phyloP scores from a whole-genome alignment of 2,888 invertebrate species.

The Monoplex corrugatus region DNA sequence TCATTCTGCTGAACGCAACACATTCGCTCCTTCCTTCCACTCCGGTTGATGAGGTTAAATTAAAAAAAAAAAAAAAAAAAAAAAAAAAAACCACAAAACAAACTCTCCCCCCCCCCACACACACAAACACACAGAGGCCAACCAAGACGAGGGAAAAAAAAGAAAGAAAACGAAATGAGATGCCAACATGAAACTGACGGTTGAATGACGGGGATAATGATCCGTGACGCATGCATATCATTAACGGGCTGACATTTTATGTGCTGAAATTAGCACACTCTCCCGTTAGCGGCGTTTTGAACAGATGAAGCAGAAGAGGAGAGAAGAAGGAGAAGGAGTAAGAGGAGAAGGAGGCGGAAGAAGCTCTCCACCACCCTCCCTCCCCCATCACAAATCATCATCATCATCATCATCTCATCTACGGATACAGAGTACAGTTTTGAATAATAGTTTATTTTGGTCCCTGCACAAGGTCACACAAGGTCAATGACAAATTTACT shows the following conservation, averaged over 20 bases:
- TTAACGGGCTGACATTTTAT: background rate
- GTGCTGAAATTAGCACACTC: background rate
- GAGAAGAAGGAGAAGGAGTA: background rate
- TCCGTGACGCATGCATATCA: slow-evolving; percentile 8
- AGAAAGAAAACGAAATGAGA: background rate
- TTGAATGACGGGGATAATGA: background rate
- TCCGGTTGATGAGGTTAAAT: no score
- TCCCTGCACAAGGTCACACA: slow-evolving; percentile 3
- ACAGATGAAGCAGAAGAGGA: background rate
- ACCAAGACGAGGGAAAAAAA: no score
- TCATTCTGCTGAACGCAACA: no score
- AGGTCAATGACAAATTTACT: no score
- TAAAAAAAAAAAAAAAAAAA: no score
- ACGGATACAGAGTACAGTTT: background rate
- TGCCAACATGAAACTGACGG: background rate
- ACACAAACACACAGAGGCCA: no score
- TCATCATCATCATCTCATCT: background rate
- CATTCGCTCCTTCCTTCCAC: no score
- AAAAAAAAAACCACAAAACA: no score
- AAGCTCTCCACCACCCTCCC: no score
- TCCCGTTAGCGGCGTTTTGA: background rate
- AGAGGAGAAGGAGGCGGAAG: background rate
- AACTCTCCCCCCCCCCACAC: background rate
- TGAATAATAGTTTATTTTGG: background rate
- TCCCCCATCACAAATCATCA: background rate